Conservation (phyloP, 2,888 invertebrate genomes). For the Cylindroiulus punctatus region DNA sequence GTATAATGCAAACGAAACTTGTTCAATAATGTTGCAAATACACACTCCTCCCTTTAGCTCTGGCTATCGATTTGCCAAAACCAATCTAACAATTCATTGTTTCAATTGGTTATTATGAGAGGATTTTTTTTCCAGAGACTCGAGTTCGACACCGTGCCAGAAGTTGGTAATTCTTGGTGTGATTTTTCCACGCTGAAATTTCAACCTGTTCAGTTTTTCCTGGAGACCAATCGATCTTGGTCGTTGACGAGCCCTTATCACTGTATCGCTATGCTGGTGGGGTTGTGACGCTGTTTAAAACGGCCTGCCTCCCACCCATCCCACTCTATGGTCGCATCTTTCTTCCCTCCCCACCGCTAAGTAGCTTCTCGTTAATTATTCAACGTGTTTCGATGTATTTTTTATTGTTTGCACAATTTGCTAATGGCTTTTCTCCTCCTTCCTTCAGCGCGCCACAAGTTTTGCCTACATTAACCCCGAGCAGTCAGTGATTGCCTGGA, state of each 20-base stretch:
- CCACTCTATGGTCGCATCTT: not conserved
- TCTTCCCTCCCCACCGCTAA: constrained; percentile 19
- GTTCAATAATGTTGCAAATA: too few species aligned
- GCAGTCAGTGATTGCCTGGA: not conserved
- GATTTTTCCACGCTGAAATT: not conserved
- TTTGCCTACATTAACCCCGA: not conserved
- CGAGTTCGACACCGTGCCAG: too few species aligned
- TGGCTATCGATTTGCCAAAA: too few species aligned
- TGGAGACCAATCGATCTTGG: not conserved
- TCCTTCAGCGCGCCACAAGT: not conserved
- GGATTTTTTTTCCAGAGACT: too few species aligned
- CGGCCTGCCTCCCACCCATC: not conserved
- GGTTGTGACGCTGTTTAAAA: not conserved
- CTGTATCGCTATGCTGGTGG: not conserved
- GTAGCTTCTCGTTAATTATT: constrained; percentile 34
- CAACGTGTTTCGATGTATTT: constrained; percentile 31
- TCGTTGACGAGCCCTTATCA: not conserved
- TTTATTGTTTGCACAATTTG: constrained; percentile 38
- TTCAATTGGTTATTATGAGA: too few species aligned
- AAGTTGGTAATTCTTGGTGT: too few species aligned
- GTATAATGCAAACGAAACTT: too few species aligned
- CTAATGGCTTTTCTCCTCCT: constrained; percentile 37
- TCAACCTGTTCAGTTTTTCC: not conserved
- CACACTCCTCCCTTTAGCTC: too few species aligned
- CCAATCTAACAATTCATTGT: too few species aligned